phyloP scores from a whole-genome alignment of 2,888 invertebrate species.

The Epinotia ramella region DNA sequence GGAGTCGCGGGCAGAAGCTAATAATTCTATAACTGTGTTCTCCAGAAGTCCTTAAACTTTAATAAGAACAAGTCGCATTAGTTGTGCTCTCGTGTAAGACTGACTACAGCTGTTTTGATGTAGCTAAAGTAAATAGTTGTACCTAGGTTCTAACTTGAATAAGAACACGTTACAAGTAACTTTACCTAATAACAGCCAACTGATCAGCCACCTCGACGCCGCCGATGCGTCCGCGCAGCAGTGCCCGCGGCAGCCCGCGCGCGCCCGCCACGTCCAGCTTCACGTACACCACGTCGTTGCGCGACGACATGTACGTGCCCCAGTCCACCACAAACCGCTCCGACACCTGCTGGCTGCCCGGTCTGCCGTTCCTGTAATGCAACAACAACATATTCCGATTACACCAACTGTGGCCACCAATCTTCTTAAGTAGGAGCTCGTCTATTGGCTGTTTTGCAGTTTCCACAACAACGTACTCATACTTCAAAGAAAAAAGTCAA shows the following conservation, averaged over 20 bases:
- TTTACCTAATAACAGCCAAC: conserved; percentile 91
- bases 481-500: no score
- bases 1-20: no score
- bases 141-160: no score
- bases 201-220: conserved; percentile 97
- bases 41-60: no score
- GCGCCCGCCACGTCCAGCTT: conserved; percentile 96
- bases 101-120: no score
- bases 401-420: neutral
- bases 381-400: neutral
- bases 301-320: conserved; percentile 97
- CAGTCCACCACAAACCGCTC: conserved; percentile 95
- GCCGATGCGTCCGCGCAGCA: conserved; percentile 93
- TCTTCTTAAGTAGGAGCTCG: neutral
- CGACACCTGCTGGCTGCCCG: conserved; percentile 95
- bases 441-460: no score
- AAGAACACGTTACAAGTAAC: no score
- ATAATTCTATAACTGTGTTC: no score
- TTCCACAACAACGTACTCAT: no score
- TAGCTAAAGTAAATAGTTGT: no score
- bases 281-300: conserved; percentile 95
- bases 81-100: no score
- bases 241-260: conserved; percentile 91
- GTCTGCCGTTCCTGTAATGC: conserved; percentile 93
- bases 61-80: no score